A percentile compares a stretch with the other conserved stretches of the same genome.
phyloP scores from a whole-genome alignment of 2,888 invertebrate species.

The Limenitis camilla region DNA sequence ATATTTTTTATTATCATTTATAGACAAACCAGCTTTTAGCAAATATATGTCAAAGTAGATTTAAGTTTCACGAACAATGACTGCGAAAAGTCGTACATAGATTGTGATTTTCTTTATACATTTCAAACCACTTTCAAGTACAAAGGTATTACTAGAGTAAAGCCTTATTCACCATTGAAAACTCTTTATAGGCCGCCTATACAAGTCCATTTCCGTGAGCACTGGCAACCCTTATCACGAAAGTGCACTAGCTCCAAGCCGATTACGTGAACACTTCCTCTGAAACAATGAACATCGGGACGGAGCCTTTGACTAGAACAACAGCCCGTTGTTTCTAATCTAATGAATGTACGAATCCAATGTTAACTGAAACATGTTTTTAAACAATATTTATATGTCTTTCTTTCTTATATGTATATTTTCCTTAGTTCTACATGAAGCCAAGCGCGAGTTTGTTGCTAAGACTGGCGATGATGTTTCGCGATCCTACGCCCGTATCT shows the following conservation, averaged over 20 bases:
- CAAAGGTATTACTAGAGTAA: constrained; percentile 3
- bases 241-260: constrained; percentile 26
- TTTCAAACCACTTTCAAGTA: neutral
- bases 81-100: no score
- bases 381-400: no score
- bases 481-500: no score
- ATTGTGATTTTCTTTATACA: neutral
- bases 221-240: constrained; percentile 22
- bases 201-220: constrained; percentile 20
- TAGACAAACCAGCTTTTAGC: no score
- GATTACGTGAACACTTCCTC: constrained; percentile 24
- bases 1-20: no score
- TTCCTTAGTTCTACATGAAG: no score
- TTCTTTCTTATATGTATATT: no score
- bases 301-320: constrained; percentile 20
- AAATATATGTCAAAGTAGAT: no score
- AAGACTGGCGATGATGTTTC: no score
- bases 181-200: constrained; percentile 15
- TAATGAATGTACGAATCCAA: constrained; percentile 11
- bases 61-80: no score
- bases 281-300: constrained; percentile 21
- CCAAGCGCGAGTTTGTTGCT: no score
- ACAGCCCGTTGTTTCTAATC: constrained; percentile 22
- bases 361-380: neutral
- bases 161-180: constrained; percentile 8